Evolutionary conservation across 2,888 invertebrate genomes (phyloP).

Genomic region (Eilema sororculum): DNA sequence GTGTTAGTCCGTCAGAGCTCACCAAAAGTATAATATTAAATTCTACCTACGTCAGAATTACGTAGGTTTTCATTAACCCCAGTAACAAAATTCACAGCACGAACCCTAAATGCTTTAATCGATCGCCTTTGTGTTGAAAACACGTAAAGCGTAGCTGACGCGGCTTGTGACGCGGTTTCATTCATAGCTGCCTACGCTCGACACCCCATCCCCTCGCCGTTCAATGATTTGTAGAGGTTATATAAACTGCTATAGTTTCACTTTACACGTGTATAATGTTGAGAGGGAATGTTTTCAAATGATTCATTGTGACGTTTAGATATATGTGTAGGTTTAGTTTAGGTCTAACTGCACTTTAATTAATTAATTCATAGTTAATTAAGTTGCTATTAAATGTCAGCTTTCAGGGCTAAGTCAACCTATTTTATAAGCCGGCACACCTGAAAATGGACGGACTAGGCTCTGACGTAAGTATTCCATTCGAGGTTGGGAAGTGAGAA

Average conservation of each 20-base stretch:
- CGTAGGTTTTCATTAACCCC: constrained; percentile 9
- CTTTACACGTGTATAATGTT: constrained; percentile 9
- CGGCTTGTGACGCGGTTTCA: constrained; percentile 56
- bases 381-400: not conserved
- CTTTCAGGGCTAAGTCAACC: not conserved
- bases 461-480: no score
- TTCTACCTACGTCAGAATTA: constrained; percentile 21
- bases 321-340: not conserved
- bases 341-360: not conserved
- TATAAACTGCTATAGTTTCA: constrained; percentile 46
- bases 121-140: constrained; percentile 39
- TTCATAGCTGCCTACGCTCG: constrained; percentile 59
- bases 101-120: constrained; percentile 33
- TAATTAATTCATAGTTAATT: not conserved
- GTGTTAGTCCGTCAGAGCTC: not conserved
- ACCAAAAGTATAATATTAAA: constrained; percentile 8
- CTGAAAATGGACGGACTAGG: no score
- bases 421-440: not conserved
- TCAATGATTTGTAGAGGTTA: constrained; percentile 50
- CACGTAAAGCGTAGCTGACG: constrained; percentile 32
- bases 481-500: no score
- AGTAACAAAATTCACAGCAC: constrained; percentile 13
- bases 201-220: constrained; percentile 36
- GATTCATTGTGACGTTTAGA: not conserved
- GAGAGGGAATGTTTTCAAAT: not conserved